Evolutionary conservation across 2,113 vertebrate genomes (phyloP), one percentile per base, ranked within the genome.

Genomic region (Dolichallabes microphthalmus): DNA sequence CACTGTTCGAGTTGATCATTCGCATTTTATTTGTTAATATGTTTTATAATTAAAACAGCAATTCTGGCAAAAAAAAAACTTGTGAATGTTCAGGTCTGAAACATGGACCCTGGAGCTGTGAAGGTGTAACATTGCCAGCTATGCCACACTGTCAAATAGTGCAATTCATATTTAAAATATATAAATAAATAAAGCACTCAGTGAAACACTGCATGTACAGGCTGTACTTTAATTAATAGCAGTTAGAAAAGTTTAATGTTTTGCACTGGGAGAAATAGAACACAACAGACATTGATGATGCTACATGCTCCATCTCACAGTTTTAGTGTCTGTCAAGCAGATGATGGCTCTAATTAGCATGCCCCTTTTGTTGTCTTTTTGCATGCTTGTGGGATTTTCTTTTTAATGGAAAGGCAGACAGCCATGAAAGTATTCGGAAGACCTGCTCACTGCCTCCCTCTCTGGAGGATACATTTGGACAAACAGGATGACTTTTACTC

Each of bases 291-390:
- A 60, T 50, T 75, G 69, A 86, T 73, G 60, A 74, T 73, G 60
- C 63, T 74, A 66, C 68, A 69, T 82, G 78, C 73, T 64, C n/a
- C 66, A 69, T 53, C 80, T 87, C 75, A 35, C 64, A 58, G 85
- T 45, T 71, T 89, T 82, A 85, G 85, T 60, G 63, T 79, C 88
- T 75, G 85, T 86, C 86, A 88, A 87, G 82, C 86, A 91, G 89
- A 90, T 80, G 88, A 86, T 52, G 55, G 66, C 89, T 89, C 91
- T 92, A 95, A 94, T 95, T 94, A 94, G 92, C 88, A 80, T 90
- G 74, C 22, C 61, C 86, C 90, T 61, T 82, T 80, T 85, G 86
- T 87, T 84, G 89, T 76, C 89, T 86, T 86, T 89, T 83, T 86
- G 85, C 86, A 83, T 86, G 91, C 87, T 90, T 89, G 74, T 84